phyloP scores from a whole-genome alignment of 2,797 vertebrate genomes.

The Clarias fuscus region DNA sequence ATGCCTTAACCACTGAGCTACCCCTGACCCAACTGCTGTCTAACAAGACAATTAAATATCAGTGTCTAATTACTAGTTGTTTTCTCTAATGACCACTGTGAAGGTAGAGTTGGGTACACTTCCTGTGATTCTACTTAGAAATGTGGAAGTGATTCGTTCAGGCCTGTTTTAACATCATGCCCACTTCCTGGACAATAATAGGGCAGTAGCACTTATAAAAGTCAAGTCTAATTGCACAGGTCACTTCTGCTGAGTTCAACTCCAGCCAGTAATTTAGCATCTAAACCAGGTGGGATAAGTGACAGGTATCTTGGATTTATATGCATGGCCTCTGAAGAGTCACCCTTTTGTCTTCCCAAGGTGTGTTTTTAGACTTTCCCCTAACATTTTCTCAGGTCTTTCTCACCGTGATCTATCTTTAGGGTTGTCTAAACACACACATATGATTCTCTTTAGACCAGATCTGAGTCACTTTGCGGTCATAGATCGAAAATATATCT shows the following conservation, averaged over 20 bases:
- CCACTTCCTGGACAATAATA: constrained; percentile 66
- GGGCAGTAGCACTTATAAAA: constrained; percentile 58
- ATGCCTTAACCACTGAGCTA: no score
- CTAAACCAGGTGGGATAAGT: constrained; percentile 68
- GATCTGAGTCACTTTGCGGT: no score
- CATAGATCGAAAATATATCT: no score
- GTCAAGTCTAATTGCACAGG: constrained; percentile 61
- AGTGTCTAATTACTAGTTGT: background rate
- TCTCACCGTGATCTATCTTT: no score
- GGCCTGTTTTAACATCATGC: constrained; percentile 56
- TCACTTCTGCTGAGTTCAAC: constrained; percentile 64
- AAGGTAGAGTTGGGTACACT: background rate
- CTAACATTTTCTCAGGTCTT: background rate
- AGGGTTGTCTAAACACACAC: no score
- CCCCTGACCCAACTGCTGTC: background rate
- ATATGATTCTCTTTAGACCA: no score
- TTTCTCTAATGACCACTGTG: background rate
- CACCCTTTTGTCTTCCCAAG: background rate
- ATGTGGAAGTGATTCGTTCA: constrained; percentile 54
- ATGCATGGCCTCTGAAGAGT: background rate
- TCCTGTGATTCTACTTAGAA: background rate
- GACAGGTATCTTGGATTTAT: constrained; percentile 54
- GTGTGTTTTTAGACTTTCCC: constrained; percentile 10
- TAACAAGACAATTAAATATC: background rate
- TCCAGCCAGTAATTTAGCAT: constrained; percentile 62